Base-by-base conservation (phyloP, 2,797 vertebrate genomes). In the Morelia viridis region DNA sequence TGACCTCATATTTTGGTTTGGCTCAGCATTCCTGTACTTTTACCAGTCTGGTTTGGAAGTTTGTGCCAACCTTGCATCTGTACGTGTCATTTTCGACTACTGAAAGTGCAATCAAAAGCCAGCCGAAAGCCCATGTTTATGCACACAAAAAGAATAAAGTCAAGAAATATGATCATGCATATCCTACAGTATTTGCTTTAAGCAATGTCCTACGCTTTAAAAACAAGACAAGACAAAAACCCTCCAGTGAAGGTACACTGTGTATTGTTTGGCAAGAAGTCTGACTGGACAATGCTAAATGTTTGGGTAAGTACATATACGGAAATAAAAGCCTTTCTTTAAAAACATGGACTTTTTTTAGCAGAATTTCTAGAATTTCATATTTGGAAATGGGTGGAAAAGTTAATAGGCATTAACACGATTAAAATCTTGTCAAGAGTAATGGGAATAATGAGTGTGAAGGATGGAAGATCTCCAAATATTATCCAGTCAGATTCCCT, bases 241-340 rank as follows among this genome's bases (percentile, higher is more conserved):
- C 11, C 19, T 88, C 88, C 11, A 68, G 96, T 96, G 97, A 98
- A 98, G 97, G 97, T 98, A 98, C 96, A 97, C 97, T 96, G 94
- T 97, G 97, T 98, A 97, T 97, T 97, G 97, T 97, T 98, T 98
- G 97, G 97, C 97, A 98, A 93, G 94, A 93, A 97, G 95, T 96
- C 95, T 97, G 96, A 97, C 97, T 97, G 97, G 96, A 97, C 97
- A 97, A 97, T 97, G 97, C 96, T 97, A 97, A 97, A 97, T 97
- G 97, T 97, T 97, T 97, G 97, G 97, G 97, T 97, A 97, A 97
- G 97, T 97, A 97, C 97, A 97, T 96, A 97, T 97, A 98, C 98
- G 97, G 97, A 98, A 98, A 97, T 96, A 97, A 97, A 97, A 98
- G 97, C 97, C 97, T 97, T 98, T 97, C 97, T 96, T 97, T 97